Conservation (phyloP, 2,888 invertebrate species). For the Eupithecia dodoneata region DNA sequence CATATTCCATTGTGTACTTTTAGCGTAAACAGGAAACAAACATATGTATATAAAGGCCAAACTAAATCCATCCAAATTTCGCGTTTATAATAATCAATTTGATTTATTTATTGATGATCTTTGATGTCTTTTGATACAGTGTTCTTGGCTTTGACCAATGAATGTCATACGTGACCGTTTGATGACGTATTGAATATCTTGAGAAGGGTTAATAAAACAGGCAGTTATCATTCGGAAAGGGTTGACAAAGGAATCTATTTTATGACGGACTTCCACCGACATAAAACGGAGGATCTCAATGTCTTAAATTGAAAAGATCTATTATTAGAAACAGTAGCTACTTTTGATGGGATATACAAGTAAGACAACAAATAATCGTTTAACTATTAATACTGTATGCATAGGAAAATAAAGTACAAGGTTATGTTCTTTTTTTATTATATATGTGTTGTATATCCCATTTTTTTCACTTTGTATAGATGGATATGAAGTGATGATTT, state of each 20-base stretch:
- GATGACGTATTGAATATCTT: constrained; percentile 19
- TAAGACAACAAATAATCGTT: background rate
- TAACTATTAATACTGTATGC: background rate
- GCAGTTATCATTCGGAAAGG: constrained; percentile 20
- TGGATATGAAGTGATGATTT: background rate
- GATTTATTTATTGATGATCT: background rate
- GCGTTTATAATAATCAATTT: background rate
- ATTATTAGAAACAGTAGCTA: background rate
- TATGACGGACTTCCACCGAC: constrained; percentile 29
- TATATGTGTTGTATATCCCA: too few species aligned
- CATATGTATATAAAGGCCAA: too few species aligned
- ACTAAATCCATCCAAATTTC: background rate
- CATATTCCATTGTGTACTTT: background rate
- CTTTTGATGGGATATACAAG: background rate
- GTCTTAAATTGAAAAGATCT: constrained; percentile 21
- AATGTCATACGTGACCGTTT: background rate
- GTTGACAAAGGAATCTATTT: constrained; percentile 24
- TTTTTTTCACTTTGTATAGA: background rate
- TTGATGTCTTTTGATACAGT: background rate
- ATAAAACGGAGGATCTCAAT: constrained; percentile 23
- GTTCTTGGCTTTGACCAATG: background rate
- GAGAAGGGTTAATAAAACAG: constrained; percentile 22
- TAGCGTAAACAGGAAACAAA: too few species aligned
- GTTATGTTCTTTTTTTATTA: too few species aligned
- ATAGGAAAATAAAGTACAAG: too few species aligned